phyloP scores from a whole-genome alignment of 2,888 invertebrate genomes.

The Portevinia maculata region DNA sequence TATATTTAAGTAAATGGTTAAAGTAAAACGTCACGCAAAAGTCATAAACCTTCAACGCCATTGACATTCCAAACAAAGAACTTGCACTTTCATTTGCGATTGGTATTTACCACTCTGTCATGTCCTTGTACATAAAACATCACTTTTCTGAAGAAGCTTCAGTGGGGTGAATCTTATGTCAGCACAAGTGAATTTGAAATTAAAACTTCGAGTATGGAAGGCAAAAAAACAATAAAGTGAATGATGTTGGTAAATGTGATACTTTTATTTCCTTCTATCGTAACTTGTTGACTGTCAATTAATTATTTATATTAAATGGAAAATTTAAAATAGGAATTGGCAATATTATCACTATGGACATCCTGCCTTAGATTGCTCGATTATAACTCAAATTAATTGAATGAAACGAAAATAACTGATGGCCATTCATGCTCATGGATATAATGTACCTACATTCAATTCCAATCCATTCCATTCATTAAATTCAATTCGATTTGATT shows the following conservation, averaged over 20 bases:
- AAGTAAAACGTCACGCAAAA: slow-evolving; percentile 64
- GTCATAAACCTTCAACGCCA: slow-evolving; percentile 58
- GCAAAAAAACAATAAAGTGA: no score
- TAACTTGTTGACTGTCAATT: background rate
- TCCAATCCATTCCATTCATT: slow-evolving; percentile 35
- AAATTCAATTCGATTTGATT: slow-evolving; percentile 45
- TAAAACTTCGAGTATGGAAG: slow-evolving; percentile 2
- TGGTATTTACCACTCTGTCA: slow-evolving; percentile 36
- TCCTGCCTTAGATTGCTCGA: slow-evolving; percentile 23
- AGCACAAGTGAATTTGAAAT: background rate
- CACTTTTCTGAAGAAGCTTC: background rate
- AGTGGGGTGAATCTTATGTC: background rate
- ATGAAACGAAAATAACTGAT: slow-evolving; percentile 35
- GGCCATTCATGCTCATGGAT: slow-evolving; percentile 18
- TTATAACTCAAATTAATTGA: slow-evolving; percentile 50
- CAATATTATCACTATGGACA: slow-evolving; percentile 13
- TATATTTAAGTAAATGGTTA: slow-evolving; percentile 59
- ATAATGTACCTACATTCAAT: slow-evolving; percentile 22
- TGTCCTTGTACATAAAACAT: background rate
- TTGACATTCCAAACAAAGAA: slow-evolving; percentile 64
- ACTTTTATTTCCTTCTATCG: no score
- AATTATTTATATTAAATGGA: background rate
- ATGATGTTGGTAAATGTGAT: no score
- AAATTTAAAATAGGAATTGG: background rate
- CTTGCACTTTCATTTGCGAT: slow-evolving; percentile 65